Evolutionary conservation across 2,113 vertebrate species (phyloP).

Genomic region (Halcyon senegalensis): DNA sequence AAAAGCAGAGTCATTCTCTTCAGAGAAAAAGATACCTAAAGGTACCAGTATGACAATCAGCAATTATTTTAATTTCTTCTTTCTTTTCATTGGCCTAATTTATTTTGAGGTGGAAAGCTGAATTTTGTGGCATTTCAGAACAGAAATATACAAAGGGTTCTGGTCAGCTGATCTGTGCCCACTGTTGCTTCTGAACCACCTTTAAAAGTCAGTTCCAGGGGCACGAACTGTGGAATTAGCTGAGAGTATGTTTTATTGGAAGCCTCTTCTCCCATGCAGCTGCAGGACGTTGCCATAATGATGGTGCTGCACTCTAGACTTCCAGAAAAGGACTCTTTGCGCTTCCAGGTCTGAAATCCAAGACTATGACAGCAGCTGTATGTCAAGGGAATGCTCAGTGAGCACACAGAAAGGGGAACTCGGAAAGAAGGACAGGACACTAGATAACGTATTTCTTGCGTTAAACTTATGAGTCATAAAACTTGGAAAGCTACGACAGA

Average conservation of each 20-base stretch:
- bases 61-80: background rate
- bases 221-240: background rate
- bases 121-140: background rate
- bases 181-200: background rate
- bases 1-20: background rate
- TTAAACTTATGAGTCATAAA: background rate
- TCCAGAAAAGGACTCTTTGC: background rate
- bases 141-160: background rate
- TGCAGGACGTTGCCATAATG: background rate
- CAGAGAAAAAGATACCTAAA: background rate
- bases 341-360: background rate
- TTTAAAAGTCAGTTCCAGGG: background rate
- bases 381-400: background rate
- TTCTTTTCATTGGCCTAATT: slow-evolving; percentile 2
- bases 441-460: background rate
- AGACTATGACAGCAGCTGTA: background rate
- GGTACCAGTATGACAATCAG: background rate
- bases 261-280: background rate
- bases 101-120: background rate
- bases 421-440: background rate
- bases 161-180: background rate
- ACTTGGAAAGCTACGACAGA: background rate
- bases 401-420: background rate
- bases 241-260: background rate
- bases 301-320: background rate